Percentiles rank a stretch among this genome's conserved stretches.
These are phyloP conservation scores for Antechinus stuartii DNA, from an alignment of 2,113 vertebrate species.

Conservation along the genomic window DNA sequence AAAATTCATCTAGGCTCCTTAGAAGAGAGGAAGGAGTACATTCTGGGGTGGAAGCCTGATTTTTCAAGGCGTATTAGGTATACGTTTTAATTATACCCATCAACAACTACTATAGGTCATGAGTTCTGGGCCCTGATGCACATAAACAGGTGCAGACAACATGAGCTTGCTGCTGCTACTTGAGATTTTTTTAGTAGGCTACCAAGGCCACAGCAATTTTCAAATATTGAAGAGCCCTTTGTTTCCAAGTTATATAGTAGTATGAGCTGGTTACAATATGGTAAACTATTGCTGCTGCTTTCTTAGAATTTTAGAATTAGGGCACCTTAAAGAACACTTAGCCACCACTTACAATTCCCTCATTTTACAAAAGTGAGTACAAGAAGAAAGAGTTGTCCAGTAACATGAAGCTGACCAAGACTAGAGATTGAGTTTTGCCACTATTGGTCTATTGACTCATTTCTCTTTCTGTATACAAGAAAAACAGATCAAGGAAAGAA, in stretches of 20 bases:
- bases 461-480: neutral
- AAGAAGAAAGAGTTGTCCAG: neutral
- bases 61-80: constrained; percentile 83
- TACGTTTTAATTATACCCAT: constrained; percentile 44
- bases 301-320: neutral
- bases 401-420: neutral
- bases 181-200: constrained; percentile 43
- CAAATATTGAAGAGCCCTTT: constrained; percentile 34
- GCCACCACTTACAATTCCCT: neutral
- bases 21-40: constrained; percentile 41
- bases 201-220: accelerated
- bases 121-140: constrained; percentile 70
- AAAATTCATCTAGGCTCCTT: constrained; percentile 13
- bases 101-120: neutral
- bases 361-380: neutral
- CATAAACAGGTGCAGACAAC: constrained; percentile 79
- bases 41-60: constrained; percentile 74
- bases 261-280: neutral
- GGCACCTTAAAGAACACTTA: neutral
- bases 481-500: neutral
- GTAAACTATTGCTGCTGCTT: neutral
- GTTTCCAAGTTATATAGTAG: neutral
- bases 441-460: neutral
- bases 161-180: constrained; percentile 64
- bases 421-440: neutral